Evolutionary conservation across 2,888 invertebrate genomes (phyloP).

Genomic region (Philopedon plagiatum): DNA sequence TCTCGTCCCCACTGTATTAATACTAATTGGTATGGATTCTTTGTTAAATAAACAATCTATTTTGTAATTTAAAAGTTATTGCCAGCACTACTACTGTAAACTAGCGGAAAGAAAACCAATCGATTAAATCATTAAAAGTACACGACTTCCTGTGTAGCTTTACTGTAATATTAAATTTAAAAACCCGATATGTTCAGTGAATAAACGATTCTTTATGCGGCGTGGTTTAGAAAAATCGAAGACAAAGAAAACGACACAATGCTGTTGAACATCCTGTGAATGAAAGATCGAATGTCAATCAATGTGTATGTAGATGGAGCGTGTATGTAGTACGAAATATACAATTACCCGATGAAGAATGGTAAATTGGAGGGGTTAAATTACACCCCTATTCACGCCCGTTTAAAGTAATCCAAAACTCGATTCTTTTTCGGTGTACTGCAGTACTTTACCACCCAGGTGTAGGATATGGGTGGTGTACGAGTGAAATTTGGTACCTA

Average conservation of each 20-base stretch:
- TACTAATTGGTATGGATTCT: neutral
- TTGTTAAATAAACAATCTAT: neutral
- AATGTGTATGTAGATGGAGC: constrained; percentile 11
- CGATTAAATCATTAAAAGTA: constrained; percentile 24
- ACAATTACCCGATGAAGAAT: constrained; percentile 16
- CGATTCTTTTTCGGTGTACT: neutral
- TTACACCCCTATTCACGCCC: constrained; percentile 1
- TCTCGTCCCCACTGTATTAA: too few species aligned
- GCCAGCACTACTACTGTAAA: neutral
- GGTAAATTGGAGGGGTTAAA: neutral
- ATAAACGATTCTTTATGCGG: constrained; percentile 10
- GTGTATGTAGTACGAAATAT: constrained; percentile 17
- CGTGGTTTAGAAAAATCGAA: constrained; percentile 4
- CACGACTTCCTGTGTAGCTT: constrained; percentile 22
- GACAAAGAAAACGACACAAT: constrained; percentile 27
- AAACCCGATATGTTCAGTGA: constrained; percentile 26
- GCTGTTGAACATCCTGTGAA: constrained; percentile 13
- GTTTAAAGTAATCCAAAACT: neutral
- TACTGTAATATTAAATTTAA: constrained; percentile 20
- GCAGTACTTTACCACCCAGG: neutral
- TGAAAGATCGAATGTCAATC: constrained; percentile 27
- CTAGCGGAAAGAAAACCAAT: constrained; percentile 32
- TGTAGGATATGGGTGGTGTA: neutral
- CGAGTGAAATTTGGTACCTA: neutral
- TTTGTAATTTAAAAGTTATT: neutral